Evolutionary conservation across 2,797 vertebrate genomes (phyloP).

Genomic region (Austrolebias charrua): DNA sequence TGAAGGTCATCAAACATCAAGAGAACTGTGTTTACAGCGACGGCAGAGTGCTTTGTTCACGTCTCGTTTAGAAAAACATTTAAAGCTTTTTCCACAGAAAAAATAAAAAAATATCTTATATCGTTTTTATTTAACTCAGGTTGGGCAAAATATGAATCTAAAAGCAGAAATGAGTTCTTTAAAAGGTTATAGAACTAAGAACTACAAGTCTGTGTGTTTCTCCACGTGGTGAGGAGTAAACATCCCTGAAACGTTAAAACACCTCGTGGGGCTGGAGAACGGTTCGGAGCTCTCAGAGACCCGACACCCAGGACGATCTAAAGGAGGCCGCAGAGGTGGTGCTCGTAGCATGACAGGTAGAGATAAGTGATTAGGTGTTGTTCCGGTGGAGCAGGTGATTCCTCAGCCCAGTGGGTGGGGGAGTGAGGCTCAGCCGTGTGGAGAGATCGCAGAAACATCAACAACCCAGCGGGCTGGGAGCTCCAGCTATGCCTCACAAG

Average conservation of each 20-base stretch:
- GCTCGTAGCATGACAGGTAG: conserved; percentile 49
- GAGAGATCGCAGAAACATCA: conserved; percentile 61
- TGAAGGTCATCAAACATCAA: too few species aligned
- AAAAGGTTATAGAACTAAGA: not conserved
- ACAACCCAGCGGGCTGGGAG: conserved; percentile 53
- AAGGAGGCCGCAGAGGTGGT: conserved; percentile 54
- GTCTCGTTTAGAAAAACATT: conserved; percentile 4
- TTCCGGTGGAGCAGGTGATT: conserved; percentile 64
- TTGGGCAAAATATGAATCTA: conserved; percentile 9
- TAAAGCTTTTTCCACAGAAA: not conserved
- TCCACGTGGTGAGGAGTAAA: not conserved
- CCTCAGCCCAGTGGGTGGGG: conserved; percentile 45
- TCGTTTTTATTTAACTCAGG: conserved; percentile 4
- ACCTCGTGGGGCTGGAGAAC: conserved; percentile 10
- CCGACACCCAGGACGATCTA: conserved; percentile 47
- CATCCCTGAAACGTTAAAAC: not conserved
- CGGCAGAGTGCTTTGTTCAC: not conserved
- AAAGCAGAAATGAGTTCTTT: conserved; percentile 20
- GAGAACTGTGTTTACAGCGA: too few species aligned
- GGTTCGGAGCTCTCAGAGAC: conserved; percentile 25
- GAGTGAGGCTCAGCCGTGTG: conserved; percentile 28
- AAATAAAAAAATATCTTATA: too few species aligned
- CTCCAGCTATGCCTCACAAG: conserved; percentile 48
- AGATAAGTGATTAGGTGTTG: conserved; percentile 73
- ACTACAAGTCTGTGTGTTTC: not conserved